Evolutionary conservation across 2,113 vertebrate genomes (phyloP).

Genomic region (Seriola aureovittata): DNA sequence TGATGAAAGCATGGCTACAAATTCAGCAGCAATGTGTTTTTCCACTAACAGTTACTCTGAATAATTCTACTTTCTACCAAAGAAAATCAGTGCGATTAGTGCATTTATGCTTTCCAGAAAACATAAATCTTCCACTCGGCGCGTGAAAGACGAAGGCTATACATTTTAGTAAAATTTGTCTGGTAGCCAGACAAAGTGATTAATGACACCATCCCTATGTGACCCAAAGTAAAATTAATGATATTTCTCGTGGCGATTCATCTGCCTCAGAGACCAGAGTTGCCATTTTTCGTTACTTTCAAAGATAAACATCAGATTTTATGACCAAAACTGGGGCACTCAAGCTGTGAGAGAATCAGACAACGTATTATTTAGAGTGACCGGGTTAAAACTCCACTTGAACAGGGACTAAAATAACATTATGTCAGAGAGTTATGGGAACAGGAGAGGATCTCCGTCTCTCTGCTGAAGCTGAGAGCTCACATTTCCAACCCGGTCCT

Average conservation of each 20-base stretch:
- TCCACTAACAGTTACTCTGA: background rate
- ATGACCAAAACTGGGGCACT: conserved; percentile 59
- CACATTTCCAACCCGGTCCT: conserved; percentile 35
- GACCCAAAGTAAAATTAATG: conserved; percentile 31
- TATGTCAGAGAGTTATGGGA: conserved; percentile 76
- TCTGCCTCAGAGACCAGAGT: conserved; percentile 31
- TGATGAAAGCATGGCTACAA: background rate
- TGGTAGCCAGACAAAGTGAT: conserved; percentile 21
- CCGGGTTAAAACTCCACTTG: conserved; percentile 61
- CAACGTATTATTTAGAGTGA: conserved; percentile 60
- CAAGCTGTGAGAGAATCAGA: conserved; percentile 57
- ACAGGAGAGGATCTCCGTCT: conserved; percentile 39
- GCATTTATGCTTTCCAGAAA: background rate
- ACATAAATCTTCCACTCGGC: background rate
- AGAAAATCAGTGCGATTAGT: too few relatives aligned
- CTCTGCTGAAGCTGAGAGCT: conserved; percentile 20
- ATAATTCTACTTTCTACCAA: background rate
- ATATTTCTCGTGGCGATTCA: conserved; percentile 24
- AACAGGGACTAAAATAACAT: conserved; percentile 76
- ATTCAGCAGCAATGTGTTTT: background rate
- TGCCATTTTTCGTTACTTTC: conserved; percentile 35
- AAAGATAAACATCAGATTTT: conserved; percentile 68
- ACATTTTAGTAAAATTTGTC: conserved; percentile 11
- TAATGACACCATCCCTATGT: conserved; percentile 29
- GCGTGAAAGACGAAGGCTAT: background rate